Percentiles rank a stretch among this genome's conserved stretches.
Evolutionary conservation across 2,113 vertebrate species (phyloP).

Genomic region (Pelobates fuscus): DNA sequence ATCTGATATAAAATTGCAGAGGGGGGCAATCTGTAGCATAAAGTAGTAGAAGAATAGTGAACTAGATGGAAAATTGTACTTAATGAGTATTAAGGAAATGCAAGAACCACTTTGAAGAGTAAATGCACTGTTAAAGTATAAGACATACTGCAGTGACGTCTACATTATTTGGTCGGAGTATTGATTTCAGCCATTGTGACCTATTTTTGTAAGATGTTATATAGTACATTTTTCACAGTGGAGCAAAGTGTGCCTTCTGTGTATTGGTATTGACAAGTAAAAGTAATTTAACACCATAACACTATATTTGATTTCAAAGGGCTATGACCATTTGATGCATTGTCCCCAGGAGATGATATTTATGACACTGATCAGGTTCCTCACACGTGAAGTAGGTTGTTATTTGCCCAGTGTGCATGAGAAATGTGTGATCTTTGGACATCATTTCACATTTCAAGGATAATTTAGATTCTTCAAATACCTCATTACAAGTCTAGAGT

Average conservation of each 20-base stretch:
- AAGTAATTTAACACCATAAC: slow-evolving; percentile 1
- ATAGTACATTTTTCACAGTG: neutral
- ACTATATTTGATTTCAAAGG: slow-evolving; percentile 26
- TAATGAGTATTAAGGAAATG: no score
- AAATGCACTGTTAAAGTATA: no score
- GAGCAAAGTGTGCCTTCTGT: neutral
- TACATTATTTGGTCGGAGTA: neutral
- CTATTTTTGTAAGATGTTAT: neutral
- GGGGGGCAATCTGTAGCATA: no score
- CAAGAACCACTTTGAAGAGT: no score
- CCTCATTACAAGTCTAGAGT: slow-evolving; percentile 8
- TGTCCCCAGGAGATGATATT: slow-evolving; percentile 10
- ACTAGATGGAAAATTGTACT: no score
- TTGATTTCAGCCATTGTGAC: neutral
- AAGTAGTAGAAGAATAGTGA: no score
- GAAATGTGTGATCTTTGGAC: neutral
- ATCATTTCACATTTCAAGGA: slow-evolving; percentile 21
- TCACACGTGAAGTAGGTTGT: slow-evolving; percentile 9
- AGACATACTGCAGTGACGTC: no score
- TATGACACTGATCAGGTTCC: slow-evolving; percentile 25
- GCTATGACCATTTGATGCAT: slow-evolving; percentile 25
- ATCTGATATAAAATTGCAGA: no score
- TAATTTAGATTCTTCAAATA: slow-evolving; percentile 31
- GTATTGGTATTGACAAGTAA: neutral
- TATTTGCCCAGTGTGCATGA: slow-evolving; percentile 10